Percentiles rank a stretch among this genome's conserved stretches.
These are phyloP conservation scores for Meriones unguiculatus DNA, from an alignment of 2,113 vertebrate genomes.

Conservation along the genomic window DNA sequence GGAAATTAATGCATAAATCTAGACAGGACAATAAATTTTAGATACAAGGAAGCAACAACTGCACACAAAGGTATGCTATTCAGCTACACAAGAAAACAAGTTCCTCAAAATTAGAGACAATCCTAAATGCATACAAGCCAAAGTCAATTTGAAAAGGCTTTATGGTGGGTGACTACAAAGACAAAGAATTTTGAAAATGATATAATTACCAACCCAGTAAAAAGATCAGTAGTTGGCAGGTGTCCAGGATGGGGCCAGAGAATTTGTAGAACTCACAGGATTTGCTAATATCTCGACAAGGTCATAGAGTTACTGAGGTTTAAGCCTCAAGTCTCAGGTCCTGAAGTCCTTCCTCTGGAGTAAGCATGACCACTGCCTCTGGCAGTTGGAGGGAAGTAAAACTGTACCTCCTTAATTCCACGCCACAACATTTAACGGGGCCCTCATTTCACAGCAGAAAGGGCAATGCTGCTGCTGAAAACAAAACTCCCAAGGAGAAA, in stretches of 20 bases:
- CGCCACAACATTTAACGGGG: neutral
- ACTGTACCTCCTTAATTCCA: neutral
- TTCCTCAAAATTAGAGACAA: neutral
- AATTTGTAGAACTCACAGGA: neutral
- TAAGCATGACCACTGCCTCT: neutral
- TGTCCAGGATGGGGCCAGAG: neutral
- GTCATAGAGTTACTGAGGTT: neutral
- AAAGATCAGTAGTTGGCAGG: neutral
- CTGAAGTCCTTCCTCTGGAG: neutral
- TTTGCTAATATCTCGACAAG: neutral
- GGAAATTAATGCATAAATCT: neutral
- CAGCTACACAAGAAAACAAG: neutral
- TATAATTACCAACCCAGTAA: neutral
- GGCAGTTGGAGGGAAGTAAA: neutral
- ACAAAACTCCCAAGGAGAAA: neutral
- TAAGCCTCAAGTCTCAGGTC: neutral
- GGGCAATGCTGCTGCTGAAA: neutral
- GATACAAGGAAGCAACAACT: neutral
- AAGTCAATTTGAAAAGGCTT: neutral
- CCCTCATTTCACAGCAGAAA: neutral
- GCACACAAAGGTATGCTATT: neutral
- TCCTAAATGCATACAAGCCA: neutral
- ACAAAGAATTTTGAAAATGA: neutral
- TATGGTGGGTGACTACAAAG: neutral
- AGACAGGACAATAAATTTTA: neutral